These are phyloP conservation scores for Bombyx huttoni DNA, from an alignment of 2,888 invertebrate species.

Conservation along the genomic window DNA sequence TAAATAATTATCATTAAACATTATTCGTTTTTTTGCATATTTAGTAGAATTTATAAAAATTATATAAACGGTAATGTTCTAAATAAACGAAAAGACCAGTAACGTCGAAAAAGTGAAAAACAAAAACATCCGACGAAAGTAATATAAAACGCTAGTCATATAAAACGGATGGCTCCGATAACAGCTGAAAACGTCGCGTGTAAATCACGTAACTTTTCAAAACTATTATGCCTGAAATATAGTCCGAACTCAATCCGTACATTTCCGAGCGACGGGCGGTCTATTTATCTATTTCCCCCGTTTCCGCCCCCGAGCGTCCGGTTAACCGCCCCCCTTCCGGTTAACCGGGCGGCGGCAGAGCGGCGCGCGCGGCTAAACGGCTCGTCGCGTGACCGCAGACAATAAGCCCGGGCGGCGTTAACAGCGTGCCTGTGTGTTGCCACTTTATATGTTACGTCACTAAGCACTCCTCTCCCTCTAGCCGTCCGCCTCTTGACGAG, in stretches of 20 bases:
- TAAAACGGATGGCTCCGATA: slow-evolving; percentile 48
- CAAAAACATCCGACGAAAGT: slow-evolving; percentile 53
- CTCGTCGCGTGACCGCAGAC: slow-evolving; percentile 73
- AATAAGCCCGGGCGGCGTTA: slow-evolving; percentile 71
- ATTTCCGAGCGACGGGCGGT: slow-evolving; percentile 71
- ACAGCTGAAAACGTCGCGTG: slow-evolving; percentile 65
- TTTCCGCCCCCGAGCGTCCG: slow-evolving; percentile 70
- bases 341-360: slow-evolving; percentile 64
- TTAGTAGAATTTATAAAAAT: not conserved
- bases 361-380: slow-evolving; percentile 67
- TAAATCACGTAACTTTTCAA: slow-evolving; percentile 69
- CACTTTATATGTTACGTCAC: slow-evolving; percentile 68
- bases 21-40: not conserved
- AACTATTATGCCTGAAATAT: slow-evolving; percentile 71
- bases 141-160: slow-evolving; percentile 48
- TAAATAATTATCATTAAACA: slow-evolving; percentile 9
- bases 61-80: slow-evolving; percentile 15
- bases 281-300: slow-evolving; percentile 73
- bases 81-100: slow-evolving; percentile 36
- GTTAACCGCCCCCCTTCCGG: slow-evolving; percentile 72
- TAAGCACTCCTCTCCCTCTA: slow-evolving; percentile 17
- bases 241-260: slow-evolving; percentile 71
- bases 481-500: slow-evolving; percentile 8
- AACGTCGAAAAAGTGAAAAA: slow-evolving; percentile 39
- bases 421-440: slow-evolving; percentile 71